Percentiles rank a stretch among this genome's conserved stretches.
Conservation (phyloP, 1,140 invertebrate genomes). For the Drosophila lacertosa region DNA sequence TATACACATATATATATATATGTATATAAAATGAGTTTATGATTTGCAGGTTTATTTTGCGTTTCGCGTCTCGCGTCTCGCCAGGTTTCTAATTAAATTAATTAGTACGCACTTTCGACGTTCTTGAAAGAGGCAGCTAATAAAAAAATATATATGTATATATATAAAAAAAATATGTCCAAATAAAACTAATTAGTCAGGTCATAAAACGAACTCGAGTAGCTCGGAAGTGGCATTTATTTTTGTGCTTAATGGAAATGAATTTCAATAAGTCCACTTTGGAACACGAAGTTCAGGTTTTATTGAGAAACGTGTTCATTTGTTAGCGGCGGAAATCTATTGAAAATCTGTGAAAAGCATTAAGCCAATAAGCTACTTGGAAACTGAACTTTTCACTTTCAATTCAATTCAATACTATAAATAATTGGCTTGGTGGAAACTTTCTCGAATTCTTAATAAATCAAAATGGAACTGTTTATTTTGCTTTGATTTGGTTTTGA, state of each 20-base stretch:
- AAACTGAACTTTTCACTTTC: not conserved
- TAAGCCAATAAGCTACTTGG: not conserved
- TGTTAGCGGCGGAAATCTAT: not conserved
- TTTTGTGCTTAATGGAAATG: not conserved
- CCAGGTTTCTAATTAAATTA: constrained; percentile 51
- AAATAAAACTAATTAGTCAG: constrained; percentile 44
- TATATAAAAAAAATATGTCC: constrained; percentile 39
- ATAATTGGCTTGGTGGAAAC: not conserved
- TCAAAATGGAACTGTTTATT: not conserved
- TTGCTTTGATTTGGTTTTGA: too few species aligned
- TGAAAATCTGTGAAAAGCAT: constrained; percentile 10
- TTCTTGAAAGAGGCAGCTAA: constrained; percentile 17
- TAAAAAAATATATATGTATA: too few species aligned
- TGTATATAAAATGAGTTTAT: constrained; percentile 70
- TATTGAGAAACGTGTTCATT: not conserved
- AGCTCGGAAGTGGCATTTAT: not conserved
- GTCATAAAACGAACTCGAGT: constrained; percentile 17
- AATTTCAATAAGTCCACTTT: not conserved
- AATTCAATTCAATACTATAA: not conserved
- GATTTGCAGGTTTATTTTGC: constrained; percentile 43
- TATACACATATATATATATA: too few species aligned
- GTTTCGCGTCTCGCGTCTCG: constrained; percentile 8
- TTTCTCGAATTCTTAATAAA: not conserved
- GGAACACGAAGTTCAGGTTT: not conserved
- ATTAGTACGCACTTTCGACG: constrained; percentile 27